Base-by-base conservation (phyloP, 2,113 vertebrate genomes). In the Myiozetetes cayanensis region DNA sequence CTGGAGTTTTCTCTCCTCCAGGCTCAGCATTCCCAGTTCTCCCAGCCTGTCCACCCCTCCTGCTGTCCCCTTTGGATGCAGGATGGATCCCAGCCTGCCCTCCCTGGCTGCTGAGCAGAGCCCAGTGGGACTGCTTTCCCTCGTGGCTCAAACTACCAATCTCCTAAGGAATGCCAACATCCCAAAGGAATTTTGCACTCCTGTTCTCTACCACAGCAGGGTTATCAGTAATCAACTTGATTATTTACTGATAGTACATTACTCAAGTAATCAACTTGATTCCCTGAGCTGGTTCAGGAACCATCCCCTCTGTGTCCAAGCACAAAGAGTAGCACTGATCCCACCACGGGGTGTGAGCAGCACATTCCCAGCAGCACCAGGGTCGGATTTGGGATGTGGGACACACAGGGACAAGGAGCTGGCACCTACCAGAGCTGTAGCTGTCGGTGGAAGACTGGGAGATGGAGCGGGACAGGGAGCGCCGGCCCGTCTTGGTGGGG, bases 361-460 rank as follows among this genome's bases (percentile, higher is more conserved):
- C 41, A 0, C 2, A 0, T 33, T 39, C 61, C 7, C 5, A 37
- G 73, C 1, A 2, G 85, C 77, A 58, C 37, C 7, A 18, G 3
- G 0, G 0, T 14, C 1, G 0, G 20, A 21, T 35, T 7, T 33
- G 35, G 62, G 59, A 55, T 25, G 31, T 19, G n/a, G 46, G 39
- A 3, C 21, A 20, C 0, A 0, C 10, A 4, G 1, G 15, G 49
- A 58, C 59, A 28, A 35, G n/a, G 56, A 65, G 3, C n/a, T 19
- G 23, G 63, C 43, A 96, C 96, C 80, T 98, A 99, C 99, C 99
- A 31, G 99, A 99, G 98, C 99, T 99, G 98, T 99, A 99, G 98
- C 99, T 99, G 98, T 99, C 99, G 1, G 99, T 99, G 95, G 99
- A 99, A 33, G 99, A 99, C 97, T 99, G 99, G 0, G 99, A 99